A percentile compares a stretch with the other conserved stretches of the same genome.
phyloP scores from a whole-genome alignment of 1,140 invertebrate genomes.

The Drosophila carrolli region DNA sequence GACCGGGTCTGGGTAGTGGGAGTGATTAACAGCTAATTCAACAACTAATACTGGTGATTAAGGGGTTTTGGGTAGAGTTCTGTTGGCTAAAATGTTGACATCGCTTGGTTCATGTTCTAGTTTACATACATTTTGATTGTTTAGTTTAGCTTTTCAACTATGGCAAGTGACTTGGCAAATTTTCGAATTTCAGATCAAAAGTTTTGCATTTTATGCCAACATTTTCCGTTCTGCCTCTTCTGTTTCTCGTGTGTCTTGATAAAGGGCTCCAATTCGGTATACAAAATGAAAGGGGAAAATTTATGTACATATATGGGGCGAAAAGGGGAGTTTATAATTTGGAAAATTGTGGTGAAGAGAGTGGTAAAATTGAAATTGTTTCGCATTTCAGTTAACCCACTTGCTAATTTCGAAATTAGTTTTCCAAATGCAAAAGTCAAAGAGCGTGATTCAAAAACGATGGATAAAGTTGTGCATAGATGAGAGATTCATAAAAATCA shows the following conservation, averaged over 20 bases:
- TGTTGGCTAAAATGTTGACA: slow-evolving; percentile 84
- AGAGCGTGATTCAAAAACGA: slow-evolving; percentile 61
- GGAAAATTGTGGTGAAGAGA: slow-evolving; percentile 21
- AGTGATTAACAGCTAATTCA: slow-evolving; percentile 42
- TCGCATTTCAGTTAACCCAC: slow-evolving; percentile 41
- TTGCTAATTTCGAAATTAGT: slow-evolving; percentile 45
- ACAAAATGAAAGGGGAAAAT: slow-evolving; percentile 24
- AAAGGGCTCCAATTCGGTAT: slow-evolving; percentile 31
- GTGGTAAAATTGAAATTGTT: slow-evolving; percentile 38
- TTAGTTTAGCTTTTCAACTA: slow-evolving; percentile 12
- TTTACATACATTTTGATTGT: slow-evolving; percentile 16
- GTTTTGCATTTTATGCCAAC: slow-evolving; percentile 84
- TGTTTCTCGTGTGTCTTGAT: slow-evolving; percentile 20
- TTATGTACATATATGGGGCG: slow-evolving; percentile 26
- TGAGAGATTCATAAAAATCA: slow-evolving; percentile 49
- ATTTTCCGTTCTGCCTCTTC: slow-evolving; percentile 63
- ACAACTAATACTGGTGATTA: slow-evolving; percentile 62
- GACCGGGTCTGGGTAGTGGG: slow-evolving; percentile 4
- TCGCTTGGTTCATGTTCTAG: slow-evolving; percentile 70
- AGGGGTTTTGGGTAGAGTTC: slow-evolving; percentile 42
- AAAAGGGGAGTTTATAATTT: slow-evolving; percentile 30
- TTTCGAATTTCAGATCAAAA: slow-evolving; percentile 55
- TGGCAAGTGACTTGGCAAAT: slow-evolving; percentile 18
- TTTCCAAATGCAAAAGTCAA: slow-evolving; percentile 56
- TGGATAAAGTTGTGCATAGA: slow-evolving; percentile 53